Conservation (phyloP, 2,888 invertebrate genomes). For the Thecophora atra region DNA sequence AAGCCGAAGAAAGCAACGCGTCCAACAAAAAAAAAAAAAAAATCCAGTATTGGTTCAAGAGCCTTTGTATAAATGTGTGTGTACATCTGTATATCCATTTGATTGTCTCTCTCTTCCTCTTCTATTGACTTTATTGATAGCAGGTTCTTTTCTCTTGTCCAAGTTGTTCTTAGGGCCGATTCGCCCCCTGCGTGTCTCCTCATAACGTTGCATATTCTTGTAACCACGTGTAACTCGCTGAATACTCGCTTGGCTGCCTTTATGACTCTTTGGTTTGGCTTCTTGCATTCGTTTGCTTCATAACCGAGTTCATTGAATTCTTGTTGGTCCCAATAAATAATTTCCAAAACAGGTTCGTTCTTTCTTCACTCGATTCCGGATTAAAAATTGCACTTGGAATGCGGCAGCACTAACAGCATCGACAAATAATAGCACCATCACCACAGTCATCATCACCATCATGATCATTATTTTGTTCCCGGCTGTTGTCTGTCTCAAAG, state of each 20-base stretch:
- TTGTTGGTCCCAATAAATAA: slow-evolving; percentile 27
- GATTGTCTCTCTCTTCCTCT: neutral
- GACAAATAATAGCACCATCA: slow-evolving; percentile 10
- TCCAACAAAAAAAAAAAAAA: neutral
- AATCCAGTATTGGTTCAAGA: neutral
- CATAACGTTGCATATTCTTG: too few relatives aligned
- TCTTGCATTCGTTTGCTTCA: slow-evolving; percentile 13
- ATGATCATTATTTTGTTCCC: neutral
- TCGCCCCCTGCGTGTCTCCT: too few relatives aligned
- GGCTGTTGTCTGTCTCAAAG: neutral
- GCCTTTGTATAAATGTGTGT: neutral
- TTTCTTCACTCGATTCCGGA: slow-evolving; percentile 27
- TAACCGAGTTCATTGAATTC: slow-evolving; percentile 36
- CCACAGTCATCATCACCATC: slow-evolving; percentile 25
- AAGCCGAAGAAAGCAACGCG: neutral
- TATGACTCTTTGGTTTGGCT: too few relatives aligned
- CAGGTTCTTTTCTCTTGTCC: neutral
- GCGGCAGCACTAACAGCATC: slow-evolving; percentile 17
- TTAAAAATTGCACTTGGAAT: slow-evolving; percentile 30
- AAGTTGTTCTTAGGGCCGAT: neutral
- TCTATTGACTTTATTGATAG: neutral
- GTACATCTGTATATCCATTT: neutral
- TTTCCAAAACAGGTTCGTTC: slow-evolving; percentile 33
- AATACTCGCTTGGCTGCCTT: too few relatives aligned
- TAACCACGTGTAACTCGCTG: too few relatives aligned